These are phyloP conservation scores for Xiphophorus couchianus DNA, from an alignment of 2,113 vertebrate species.

Conservation along the genomic window DNA sequence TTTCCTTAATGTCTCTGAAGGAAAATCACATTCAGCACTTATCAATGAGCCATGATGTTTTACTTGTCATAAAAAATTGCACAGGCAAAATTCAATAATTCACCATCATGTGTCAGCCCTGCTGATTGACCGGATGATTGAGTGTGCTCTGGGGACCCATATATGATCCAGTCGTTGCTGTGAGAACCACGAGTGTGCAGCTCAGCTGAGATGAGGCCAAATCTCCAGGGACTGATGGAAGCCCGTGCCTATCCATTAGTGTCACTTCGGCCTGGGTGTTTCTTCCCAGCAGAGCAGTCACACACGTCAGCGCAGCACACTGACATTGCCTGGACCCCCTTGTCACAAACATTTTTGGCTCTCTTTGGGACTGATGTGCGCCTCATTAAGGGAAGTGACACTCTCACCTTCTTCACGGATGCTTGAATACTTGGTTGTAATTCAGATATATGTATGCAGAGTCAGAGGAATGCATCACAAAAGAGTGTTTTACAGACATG, in stretches of 20 bases:
- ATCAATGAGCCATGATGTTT: conserved; percentile 2
- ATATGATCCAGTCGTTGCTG: conserved; percentile 36
- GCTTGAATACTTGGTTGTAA: conserved; percentile 37
- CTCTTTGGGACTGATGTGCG: conserved; percentile 61
- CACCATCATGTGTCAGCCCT: conserved; percentile 28
- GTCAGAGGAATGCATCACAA: conserved; percentile 28
- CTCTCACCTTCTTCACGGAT: conserved; percentile 28
- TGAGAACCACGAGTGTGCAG: conserved; percentile 35
- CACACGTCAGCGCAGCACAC: conserved; percentile 34
- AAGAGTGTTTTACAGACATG: conserved; percentile 34
- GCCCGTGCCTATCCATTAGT: conserved; percentile 68
- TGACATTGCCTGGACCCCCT: conserved; percentile 45
- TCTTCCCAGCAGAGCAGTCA: conserved; percentile 44
- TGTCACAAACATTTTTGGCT: conserved; percentile 59
- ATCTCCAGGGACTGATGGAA: conserved; percentile 50
- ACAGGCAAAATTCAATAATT: conserved; percentile 16
- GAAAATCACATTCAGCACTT: background rate
- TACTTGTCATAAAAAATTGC: conserved; percentile 26
- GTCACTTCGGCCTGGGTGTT: conserved; percentile 57
- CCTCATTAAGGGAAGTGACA: conserved; percentile 61
- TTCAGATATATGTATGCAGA: conserved; percentile 46
- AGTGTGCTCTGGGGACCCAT: conserved; percentile 36
- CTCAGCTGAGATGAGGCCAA: conserved; percentile 57
- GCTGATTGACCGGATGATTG: conserved; percentile 54
- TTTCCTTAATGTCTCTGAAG: background rate